Conservation (phyloP, 2,888 invertebrate species). For the Stegophylla sp. region DNA sequence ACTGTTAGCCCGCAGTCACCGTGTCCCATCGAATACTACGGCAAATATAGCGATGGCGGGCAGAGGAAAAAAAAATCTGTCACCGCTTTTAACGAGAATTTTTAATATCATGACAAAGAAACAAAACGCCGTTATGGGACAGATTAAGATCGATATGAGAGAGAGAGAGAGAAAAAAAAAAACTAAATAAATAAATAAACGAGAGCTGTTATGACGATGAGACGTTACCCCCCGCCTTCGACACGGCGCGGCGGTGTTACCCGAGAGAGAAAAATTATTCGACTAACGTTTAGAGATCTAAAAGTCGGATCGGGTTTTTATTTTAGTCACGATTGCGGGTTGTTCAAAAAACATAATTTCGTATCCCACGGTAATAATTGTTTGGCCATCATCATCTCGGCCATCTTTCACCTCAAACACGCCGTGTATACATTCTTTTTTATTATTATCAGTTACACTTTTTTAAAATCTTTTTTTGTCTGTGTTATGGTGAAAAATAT, state of each 20-base stretch:
- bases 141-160: conserved; percentile 23
- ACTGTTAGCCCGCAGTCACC: conserved; percentile 41
- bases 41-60: neutral
- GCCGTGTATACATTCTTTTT: conserved; percentile 29
- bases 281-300: conserved; percentile 49
- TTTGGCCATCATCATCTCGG: conserved; percentile 32
- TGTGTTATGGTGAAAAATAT: neutral
- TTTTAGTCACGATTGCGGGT: conserved; percentile 57
- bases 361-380: conserved; percentile 57
- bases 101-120: conserved; percentile 33
- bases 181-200: conserved; percentile 46
- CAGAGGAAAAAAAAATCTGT: conserved; percentile 28
- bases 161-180: no score
- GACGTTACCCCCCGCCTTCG: conserved; percentile 21
- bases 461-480: neutral
- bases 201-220: no score
- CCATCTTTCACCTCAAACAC: conserved; percentile 25
- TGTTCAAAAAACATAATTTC: conserved; percentile 34
- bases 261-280: conserved; percentile 39
- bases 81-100: conserved; percentile 9
- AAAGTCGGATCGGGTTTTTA: conserved; percentile 49
- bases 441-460: conserved; percentile 4
- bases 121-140: conserved; percentile 31
- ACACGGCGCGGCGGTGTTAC: conserved; percentile 17
- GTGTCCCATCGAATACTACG: conserved; percentile 9